Evolutionary conservation across 2,797 vertebrate genomes (phyloP), one percentile per base, ranked within the genome.

Genomic region (Picus viridis): DNA sequence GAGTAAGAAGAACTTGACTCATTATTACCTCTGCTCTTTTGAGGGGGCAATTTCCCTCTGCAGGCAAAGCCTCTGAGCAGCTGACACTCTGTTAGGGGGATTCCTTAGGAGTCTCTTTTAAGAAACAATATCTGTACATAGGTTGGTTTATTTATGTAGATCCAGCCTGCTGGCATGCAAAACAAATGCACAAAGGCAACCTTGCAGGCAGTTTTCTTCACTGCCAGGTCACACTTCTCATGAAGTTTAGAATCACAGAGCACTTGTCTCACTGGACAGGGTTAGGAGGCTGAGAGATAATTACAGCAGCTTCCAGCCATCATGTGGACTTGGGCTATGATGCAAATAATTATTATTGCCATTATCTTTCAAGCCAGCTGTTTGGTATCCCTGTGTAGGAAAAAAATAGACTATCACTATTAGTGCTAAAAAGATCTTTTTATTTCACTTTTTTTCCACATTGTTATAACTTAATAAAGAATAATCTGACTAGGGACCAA

Each of bases 291-390:
- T 86, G 79, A 93, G 75, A 96, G 81, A 95, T 95, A 71, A 74
- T 72, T 96, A 71, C 97, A 97, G 92, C 95, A 96, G 90, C 93
- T 97, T 95, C 95, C 68, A 94, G 85, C 85, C 93, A 95, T 92
- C 91, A 91, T 86, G 75, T 95, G 96, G 92, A 91, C 47, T 92
- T 2, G 30, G 89, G 93, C 78, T 97, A 76, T 93, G 93, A 95
- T 96, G 94, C 95, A 97, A 97, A 95, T 97, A 97, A 97, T 97
- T 96, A 90, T 95, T 96, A 90, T 72, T 93, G 80, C 82, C 92
- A 96, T 97, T 97, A 97, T 97, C 93, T 96, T 97, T 96, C 88
- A 95, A 97, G 90, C 89, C 96, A 97, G 97, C 93, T 96, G 87
- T 93, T 95, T 97, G 71, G 85, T 92, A 74, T 91, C 75, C 91